Conservation (phyloP, 2,113 vertebrate species). For the Speoplatyrhinus poulsoni region DNA sequence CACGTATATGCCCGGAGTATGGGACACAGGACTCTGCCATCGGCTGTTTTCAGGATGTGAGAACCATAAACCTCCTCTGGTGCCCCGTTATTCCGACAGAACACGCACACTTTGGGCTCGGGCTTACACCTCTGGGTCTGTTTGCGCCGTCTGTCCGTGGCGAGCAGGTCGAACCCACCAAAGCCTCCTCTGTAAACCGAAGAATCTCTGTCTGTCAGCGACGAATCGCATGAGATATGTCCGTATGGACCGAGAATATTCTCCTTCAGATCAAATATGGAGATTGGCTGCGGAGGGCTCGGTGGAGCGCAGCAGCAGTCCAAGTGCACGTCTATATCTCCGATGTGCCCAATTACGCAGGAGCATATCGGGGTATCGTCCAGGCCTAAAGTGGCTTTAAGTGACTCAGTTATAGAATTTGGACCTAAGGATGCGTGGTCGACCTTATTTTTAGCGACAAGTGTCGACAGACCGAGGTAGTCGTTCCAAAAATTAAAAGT, state of each 20-base stretch:
- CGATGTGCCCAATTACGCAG: conserved; percentile 64
- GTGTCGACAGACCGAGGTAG: conserved; percentile 80
- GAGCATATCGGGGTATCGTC: conserved; percentile 73
- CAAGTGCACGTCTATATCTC: conserved; percentile 58
- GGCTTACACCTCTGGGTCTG: conserved; percentile 69
- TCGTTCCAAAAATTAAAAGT: conserved; percentile 86
- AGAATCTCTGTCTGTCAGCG: conserved; percentile 59
- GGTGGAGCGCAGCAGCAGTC: conserved; percentile 65
- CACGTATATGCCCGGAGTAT: conserved; percentile 83
- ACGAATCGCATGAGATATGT: conserved; percentile 49
- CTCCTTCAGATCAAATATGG: conserved; percentile 77
- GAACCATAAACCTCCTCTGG: conserved; percentile 82
- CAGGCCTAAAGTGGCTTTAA: conserved; percentile 80
- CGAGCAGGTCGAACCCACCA: conserved; percentile 71
- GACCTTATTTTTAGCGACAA: conserved; percentile 72
- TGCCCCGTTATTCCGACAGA: conserved; percentile 83
- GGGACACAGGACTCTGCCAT: conserved; percentile 80
- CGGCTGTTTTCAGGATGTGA: conserved; percentile 81
- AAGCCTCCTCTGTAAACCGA: conserved; percentile 60
- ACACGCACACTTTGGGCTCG: conserved; percentile 82
- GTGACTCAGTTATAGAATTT: conserved; percentile 80
- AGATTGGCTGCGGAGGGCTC: conserved; percentile 69
- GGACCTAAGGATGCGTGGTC: conserved; percentile 58
- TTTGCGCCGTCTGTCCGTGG: conserved; percentile 72
- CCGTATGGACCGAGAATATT: conserved; percentile 73